Conservation (phyloP, 1,140 invertebrate species). For the Dendroctonus valens region DNA sequence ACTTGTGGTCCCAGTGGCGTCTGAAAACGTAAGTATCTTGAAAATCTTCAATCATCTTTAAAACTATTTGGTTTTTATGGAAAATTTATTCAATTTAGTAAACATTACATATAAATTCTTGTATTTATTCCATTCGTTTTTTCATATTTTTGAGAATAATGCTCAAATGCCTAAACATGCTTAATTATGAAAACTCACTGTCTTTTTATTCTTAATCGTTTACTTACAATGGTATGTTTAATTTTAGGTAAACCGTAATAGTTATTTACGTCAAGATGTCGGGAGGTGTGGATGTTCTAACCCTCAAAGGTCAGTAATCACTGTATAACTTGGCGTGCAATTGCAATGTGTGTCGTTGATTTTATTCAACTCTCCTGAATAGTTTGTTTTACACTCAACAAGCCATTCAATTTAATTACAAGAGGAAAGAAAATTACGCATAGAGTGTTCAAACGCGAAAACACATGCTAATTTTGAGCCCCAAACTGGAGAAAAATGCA, state of each 20-base stretch:
- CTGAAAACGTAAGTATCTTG: conserved; percentile 63
- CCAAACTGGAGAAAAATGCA: neutral
- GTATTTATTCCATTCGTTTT: neutral
- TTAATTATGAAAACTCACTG: neutral
- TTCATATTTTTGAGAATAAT: conserved; percentile 4
- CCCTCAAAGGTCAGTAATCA: conserved; percentile 61
- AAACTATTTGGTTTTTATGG: conserved; percentile 16
- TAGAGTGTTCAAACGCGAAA: conserved; percentile 5
- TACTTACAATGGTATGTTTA: neutral
- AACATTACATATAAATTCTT: conserved; percentile 1
- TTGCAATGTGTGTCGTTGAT: neutral
- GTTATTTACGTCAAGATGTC: conserved; percentile 84
- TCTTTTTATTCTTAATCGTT: neutral
- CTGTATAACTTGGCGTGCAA: neutral
- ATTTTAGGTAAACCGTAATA: conserved; percentile 55
- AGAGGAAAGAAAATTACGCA: conserved; percentile 15
- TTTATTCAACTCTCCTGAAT: neutral
- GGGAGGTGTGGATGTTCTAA: conserved; percentile 83
- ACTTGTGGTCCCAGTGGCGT: conserved; percentile 68
- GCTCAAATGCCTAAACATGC: conserved; percentile 13
- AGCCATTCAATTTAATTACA: neutral
- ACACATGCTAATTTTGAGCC: neutral
- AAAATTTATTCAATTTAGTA: conserved; percentile 5
- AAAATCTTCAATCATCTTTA: conserved; percentile 46
- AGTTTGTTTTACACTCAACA: neutral